Base-by-base conservation (phyloP, 64 coral and sea anemone genomes). In the Actinia equina region DNA sequence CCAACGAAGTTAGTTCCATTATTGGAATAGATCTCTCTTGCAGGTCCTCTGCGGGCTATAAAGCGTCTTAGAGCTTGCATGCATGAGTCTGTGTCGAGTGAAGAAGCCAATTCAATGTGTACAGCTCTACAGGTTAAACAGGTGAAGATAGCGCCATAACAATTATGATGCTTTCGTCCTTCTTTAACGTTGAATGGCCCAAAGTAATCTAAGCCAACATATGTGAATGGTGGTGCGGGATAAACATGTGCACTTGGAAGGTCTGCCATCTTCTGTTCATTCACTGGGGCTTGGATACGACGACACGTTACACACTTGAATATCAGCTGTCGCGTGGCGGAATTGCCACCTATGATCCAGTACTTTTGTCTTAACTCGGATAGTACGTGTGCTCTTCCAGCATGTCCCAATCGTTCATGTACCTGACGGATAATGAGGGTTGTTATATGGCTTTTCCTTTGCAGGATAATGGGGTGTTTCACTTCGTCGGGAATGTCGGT, bases 91-190 rank as follows among this genome's bases (percentile, higher is more conserved):
- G 86, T 67, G 5, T 77, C 20, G 3, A 88, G 70, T 2, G 86
- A 88, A 23, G 27, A 18, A 0, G 86, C 67, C 7, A 78, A 4
- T 44, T 87, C 70, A 8, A 87, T 49, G 26, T 87, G 86, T 19
- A 87, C 86, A 22, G 86, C 86, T 78, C 86, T 55, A 22, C 22
- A 64, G 59, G 46, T 43, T 49, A 86, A 45, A 74, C 85, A 86
- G 43, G 65, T 74, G 53, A 87, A 87, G 41, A 87, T 44, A 77
- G 69, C 86, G 20, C 86, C 86, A 25, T 81, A 80, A 44, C 87
- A 10, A 20, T 88, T 88, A 2, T 77, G 65, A 2, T 16, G 13
- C 45, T 49, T 49, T 79, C 77, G 30, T 20, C 77, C 14, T 49
- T 49, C 30, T 49, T 79, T 79, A 17, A 79, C 77, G 23, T 7